These are phyloP conservation scores for Sphinx pinastri DNA, from an alignment of 2,888 invertebrate genomes.

Conservation along the genomic window DNA sequence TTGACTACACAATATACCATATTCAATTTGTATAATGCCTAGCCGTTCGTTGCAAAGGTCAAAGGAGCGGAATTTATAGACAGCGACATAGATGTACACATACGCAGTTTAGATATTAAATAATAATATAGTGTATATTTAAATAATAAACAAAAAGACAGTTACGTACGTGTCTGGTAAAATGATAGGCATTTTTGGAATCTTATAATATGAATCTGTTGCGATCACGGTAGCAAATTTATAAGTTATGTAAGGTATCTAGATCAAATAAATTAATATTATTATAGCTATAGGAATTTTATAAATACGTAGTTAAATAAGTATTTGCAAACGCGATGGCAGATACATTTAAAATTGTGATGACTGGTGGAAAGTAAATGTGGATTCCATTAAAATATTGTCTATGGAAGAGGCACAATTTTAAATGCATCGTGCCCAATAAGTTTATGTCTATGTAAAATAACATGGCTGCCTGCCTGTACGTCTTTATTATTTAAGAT, in stretches of 20 bases:
- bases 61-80: background rate
- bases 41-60: background rate
- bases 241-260: slow-evolving; percentile 50
- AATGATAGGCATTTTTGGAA: slow-evolving; percentile 19
- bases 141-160: slow-evolving; percentile 11
- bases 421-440: slow-evolving; percentile 26
- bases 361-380: slow-evolving; percentile 2
- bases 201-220: slow-evolving; percentile 19
- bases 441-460: slow-evolving; percentile 22
- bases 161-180: slow-evolving; percentile 9
- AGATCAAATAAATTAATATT: slow-evolving; percentile 74
- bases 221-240: slow-evolving; percentile 21
- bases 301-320: slow-evolving; percentile 59
- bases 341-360: slow-evolving; percentile 43
- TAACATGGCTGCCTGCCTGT: slow-evolving; percentile 36
- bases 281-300: slow-evolving; percentile 51
- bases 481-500: background rate
- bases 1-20: background rate
- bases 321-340: slow-evolving; percentile 33
- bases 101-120: slow-evolving; percentile 1
- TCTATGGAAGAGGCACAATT: slow-evolving; percentile 22
- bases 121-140: slow-evolving; percentile 9
- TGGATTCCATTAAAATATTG: background rate
- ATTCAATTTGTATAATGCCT: background rate
- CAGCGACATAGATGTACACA: slow-evolving; percentile 2